Percentiles rank a stretch among this genome's conserved stretches.
These are phyloP conservation scores for Cataglyphis cursor DNA, from an alignment of 2,888 invertebrate species.

Conservation along the genomic window DNA sequence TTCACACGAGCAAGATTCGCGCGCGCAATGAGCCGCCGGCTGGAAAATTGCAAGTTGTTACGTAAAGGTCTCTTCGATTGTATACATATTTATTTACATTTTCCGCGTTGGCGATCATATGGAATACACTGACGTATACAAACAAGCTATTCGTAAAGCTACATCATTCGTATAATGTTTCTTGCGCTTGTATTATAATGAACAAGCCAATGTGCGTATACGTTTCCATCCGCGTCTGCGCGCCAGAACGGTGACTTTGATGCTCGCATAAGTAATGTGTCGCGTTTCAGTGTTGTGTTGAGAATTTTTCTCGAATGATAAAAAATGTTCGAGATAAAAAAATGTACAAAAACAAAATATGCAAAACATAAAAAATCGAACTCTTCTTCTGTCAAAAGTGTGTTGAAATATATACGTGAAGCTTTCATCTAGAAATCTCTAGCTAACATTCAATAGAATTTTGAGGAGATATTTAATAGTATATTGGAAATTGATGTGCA, in stretches of 20 bases:
- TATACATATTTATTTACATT: conserved; percentile 29
- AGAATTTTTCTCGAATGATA: not conserved
- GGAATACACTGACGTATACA: conserved; percentile 27
- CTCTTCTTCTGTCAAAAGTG: not conserved
- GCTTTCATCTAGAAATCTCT: not conserved
- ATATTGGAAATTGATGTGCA: not conserved
- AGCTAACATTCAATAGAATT: not conserved
- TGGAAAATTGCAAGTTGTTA: conserved; percentile 1
- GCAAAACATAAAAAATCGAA: not conserved
- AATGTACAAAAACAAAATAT: too few species aligned
- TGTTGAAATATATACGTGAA: not conserved
- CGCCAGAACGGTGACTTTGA: conserved; percentile 65
- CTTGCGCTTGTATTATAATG: not conserved
- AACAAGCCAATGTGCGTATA: not conserved
- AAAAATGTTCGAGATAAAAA: not conserved
- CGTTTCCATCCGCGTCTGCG: not conserved
- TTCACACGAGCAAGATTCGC: conserved; percentile 12
- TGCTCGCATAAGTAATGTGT: conserved; percentile 53
- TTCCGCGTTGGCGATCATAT: conserved; percentile 49
- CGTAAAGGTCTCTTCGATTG: not conserved
- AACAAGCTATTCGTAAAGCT: conserved; percentile 1
- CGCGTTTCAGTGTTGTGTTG: not conserved
- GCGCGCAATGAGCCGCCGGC: not conserved
- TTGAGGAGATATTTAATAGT: not conserved
- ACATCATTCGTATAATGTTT: conserved; percentile 46